phyloP scores from a whole-genome alignment of 2,797 vertebrate species.

The Leucoraja ocellata region DNA sequence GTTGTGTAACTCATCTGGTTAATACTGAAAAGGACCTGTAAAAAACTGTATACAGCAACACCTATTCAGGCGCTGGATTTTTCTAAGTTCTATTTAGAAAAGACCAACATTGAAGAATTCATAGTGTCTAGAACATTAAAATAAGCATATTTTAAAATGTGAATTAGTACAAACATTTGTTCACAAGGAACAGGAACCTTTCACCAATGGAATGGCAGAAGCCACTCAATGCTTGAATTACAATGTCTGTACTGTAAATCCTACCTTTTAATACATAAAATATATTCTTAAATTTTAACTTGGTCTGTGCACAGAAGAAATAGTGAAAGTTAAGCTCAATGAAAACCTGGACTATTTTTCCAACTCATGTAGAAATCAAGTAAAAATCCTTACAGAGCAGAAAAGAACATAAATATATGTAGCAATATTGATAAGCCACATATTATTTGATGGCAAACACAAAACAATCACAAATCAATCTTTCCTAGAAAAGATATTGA shows the following conservation, averaged over 20 bases:
- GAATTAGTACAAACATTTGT: neutral
- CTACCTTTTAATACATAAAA: neutral
- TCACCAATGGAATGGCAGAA: neutral
- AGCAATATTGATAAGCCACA: neutral
- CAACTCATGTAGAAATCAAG: neutral
- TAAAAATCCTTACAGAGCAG: neutral
- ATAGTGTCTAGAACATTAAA: neutral
- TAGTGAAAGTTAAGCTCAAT: neutral
- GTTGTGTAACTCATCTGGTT: neutral
- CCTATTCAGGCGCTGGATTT: too few species aligned
- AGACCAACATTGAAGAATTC: neutral
- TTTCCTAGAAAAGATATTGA: constrained; percentile 18
- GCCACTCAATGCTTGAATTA: neutral
- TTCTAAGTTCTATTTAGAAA: neutral
- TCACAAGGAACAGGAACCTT: neutral
- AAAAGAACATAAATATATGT: constrained; percentile 1
- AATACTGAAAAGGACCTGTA: neutral
- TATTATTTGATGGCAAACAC: neutral
- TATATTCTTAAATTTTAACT: neutral
- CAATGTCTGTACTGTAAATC: neutral
- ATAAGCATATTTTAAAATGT: constrained; percentile 1
- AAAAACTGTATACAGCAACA: neutral
- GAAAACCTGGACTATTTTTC: neutral
- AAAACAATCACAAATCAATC: neutral
- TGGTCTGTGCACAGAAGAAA: neutral